Conservation (phyloP, 2,113 vertebrate species). For the Microcebus ravelobensis region DNA sequence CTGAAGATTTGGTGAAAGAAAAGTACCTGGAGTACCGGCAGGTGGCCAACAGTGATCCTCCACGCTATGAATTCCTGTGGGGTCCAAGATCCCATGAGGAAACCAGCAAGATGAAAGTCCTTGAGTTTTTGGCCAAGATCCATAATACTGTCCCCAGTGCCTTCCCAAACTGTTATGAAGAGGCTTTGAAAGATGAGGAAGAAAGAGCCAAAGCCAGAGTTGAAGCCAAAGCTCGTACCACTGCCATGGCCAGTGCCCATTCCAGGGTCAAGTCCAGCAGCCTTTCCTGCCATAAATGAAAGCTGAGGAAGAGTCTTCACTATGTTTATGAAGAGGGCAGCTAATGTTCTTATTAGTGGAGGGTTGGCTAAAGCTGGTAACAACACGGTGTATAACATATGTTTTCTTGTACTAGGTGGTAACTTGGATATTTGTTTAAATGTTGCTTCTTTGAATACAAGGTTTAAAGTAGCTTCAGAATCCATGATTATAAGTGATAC, state of each 20-base stretch:
- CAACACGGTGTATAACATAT: not conserved
- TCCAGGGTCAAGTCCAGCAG: not conserved
- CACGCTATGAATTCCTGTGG: not conserved
- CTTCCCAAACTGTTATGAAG: not conserved
- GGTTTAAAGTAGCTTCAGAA: slow-evolving; percentile 47
- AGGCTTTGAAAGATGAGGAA: slow-evolving; percentile 49
- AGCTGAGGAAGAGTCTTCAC: not conserved
- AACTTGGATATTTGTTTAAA: not conserved
- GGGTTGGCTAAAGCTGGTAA: not conserved
- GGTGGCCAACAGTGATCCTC: not conserved
- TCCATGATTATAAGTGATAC: not conserved
- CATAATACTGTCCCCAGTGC: not conserved
- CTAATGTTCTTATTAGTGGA: slow-evolving; percentile 12
- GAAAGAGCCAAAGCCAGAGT: not conserved
- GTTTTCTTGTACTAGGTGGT: not conserved
- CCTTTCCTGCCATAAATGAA: not conserved
- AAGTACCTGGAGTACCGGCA: not conserved
- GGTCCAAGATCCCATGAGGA: not conserved
- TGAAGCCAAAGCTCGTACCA: not conserved
- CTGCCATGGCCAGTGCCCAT: not conserved
- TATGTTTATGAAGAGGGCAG: not conserved
- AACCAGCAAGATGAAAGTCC: slow-evolving; percentile 57
- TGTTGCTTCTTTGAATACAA: not conserved
- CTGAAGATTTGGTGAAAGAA: slow-evolving; percentile 17
- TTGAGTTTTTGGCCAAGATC: slow-evolving; percentile 22